These are phyloP conservation scores for Proteles cristata DNA, from an alignment of 2,113 vertebrate genomes.

Conservation along the genomic window DNA sequence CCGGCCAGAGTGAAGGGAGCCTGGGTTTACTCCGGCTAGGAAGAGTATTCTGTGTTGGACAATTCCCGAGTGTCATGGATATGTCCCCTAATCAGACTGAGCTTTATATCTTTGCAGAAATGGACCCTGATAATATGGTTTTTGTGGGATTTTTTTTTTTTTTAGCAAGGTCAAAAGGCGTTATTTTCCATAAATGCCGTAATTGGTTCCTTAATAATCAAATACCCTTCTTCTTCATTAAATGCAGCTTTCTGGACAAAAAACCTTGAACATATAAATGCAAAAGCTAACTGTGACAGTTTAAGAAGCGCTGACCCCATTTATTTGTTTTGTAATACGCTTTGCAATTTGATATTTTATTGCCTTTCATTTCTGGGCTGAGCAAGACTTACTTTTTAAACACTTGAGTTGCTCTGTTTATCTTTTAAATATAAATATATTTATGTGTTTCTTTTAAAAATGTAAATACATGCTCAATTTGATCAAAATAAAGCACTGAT, in stretches of 20 bases:
- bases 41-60: background rate
- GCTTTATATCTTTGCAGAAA: background rate
- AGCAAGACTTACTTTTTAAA: background rate
- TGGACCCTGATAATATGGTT: background rate
- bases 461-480: background rate
- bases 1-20: background rate
- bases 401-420: background rate
- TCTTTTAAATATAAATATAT: background rate
- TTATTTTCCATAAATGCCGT: background rate
- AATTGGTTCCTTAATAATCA: background rate
- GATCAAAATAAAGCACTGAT: background rate
- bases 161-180: background rate
- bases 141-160: background rate
- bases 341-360: background rate
- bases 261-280: background rate
- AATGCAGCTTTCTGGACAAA: background rate
- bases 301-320: background rate
- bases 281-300: background rate
- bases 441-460: background rate
- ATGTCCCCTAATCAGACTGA: too few species aligned
- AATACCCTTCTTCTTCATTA: background rate
- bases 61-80: background rate
- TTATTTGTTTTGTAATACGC: background rate
- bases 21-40: background rate
- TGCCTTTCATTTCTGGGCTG: background rate